Conservation (phyloP, 2,113 vertebrate species). For the Ifrita kowaldi region DNA sequence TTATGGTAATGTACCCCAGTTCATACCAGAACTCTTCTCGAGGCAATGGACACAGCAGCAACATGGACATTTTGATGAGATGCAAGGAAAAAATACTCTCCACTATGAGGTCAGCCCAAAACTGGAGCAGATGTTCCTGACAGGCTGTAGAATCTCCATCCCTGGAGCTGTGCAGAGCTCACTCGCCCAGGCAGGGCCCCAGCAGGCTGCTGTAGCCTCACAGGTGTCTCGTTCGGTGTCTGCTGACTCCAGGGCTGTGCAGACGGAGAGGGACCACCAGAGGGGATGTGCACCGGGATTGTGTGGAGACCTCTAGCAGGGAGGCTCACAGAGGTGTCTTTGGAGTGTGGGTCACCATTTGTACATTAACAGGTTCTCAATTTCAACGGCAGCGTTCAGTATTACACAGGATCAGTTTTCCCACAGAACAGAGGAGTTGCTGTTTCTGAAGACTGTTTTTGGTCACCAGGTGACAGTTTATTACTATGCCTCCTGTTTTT, state of each 20-base stretch:
- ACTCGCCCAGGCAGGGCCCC: not conserved
- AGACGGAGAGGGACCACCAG: not conserved
- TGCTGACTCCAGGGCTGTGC: not conserved
- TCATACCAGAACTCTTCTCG: not conserved
- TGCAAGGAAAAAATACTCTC: not conserved
- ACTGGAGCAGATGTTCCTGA: not conserved
- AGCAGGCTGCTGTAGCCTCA: not conserved
- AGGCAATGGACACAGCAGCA: not conserved
- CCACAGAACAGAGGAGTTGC: not conserved
- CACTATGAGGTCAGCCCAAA: not conserved
- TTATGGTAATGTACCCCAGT: no score
- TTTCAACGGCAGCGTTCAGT: not conserved
- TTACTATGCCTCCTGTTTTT: not conserved
- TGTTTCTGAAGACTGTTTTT: not conserved
- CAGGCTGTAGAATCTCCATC: not conserved
- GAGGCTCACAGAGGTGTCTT: not conserved
- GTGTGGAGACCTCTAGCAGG: not conserved
- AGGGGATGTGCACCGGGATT: not conserved
- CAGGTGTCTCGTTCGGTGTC: accelerated
- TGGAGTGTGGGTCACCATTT: not conserved
- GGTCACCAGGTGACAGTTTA: not conserved
- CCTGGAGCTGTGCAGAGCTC: not conserved
- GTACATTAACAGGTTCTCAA: not conserved
- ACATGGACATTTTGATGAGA: not conserved
- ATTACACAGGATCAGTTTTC: not conserved